These are phyloP conservation scores for Dinoponera quadriceps DNA, from an alignment of 1,140 invertebrate species.

Conservation along the genomic window DNA sequence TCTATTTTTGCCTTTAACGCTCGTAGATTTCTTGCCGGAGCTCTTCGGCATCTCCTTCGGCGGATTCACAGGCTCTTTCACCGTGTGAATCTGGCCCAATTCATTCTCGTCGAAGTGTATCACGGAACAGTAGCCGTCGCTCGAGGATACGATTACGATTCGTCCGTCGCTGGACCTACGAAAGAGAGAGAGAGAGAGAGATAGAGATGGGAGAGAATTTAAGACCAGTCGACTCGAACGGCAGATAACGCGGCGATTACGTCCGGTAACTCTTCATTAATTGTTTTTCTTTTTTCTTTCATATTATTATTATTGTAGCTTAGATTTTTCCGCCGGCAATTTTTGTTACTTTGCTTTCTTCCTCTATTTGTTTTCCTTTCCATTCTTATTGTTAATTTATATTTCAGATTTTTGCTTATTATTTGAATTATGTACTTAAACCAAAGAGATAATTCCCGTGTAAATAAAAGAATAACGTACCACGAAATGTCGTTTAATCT, in stretches of 20 bases:
- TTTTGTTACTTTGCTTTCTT: too few relatives aligned
- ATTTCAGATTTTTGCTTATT: too few relatives aligned
- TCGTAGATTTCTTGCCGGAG: conserved; percentile 8
- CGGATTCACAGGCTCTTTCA: conserved; percentile 12
- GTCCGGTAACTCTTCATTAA: too few relatives aligned
- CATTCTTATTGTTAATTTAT: too few relatives aligned
- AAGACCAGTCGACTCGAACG: conserved; percentile 19
- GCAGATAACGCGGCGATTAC: too few relatives aligned
- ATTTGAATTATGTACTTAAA: too few relatives aligned
- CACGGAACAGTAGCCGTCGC: conserved; percentile 98
- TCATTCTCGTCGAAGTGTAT: conserved; percentile 94
- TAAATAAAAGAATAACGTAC: conserved; percentile 83
- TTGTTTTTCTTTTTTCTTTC: too few relatives aligned
- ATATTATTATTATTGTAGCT: too few relatives aligned
- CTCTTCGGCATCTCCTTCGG: conserved; percentile 73
- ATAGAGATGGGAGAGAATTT: conserved; percentile 50
- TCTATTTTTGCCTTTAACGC: conserved; percentile 52
- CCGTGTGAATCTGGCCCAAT: conserved; percentile 90
- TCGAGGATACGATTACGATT: conserved; percentile 94
- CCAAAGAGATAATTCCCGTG: too few relatives aligned
- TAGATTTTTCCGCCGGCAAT: too few relatives aligned
- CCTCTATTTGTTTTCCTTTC: too few relatives aligned
- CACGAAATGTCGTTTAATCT: conserved; percentile 96
- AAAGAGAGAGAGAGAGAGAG: too few relatives aligned
- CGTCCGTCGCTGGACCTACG: conserved; percentile 93